Evolutionary conservation across 1,140 invertebrate species (phyloP).

Genomic region (Neoseiulus cucumeris): DNA sequence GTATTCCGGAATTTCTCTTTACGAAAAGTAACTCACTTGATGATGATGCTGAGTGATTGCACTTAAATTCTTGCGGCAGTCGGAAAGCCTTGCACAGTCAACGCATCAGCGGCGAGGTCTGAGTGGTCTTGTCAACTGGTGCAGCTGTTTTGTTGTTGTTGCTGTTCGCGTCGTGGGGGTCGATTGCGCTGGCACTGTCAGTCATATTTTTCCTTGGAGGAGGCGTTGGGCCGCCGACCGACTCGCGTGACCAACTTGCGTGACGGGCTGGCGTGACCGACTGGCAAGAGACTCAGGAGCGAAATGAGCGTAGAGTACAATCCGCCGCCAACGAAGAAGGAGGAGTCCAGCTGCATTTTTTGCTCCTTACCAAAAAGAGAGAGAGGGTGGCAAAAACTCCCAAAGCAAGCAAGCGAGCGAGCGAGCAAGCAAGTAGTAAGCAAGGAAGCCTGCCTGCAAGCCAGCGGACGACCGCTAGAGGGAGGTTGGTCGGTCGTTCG

Average conservation of each 20-base stretch:
- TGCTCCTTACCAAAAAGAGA: constrained; percentile 9
- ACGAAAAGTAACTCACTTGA: too few relatives aligned
- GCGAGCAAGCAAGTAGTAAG: too few relatives aligned
- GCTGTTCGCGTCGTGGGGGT: background rate
- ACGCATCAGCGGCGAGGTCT: too few relatives aligned
- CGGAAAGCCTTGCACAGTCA: too few relatives aligned
- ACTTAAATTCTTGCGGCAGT: too few relatives aligned
- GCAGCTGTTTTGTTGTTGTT: background rate
- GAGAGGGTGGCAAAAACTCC: constrained; percentile 11
- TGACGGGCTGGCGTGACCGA: constrained; percentile 5
- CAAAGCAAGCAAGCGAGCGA: background rate
- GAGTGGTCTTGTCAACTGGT: too few relatives aligned
- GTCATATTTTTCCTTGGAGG: background rate
- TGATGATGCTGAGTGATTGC: too few relatives aligned
- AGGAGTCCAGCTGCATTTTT: constrained; percentile 5
- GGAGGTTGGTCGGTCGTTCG: too few relatives aligned
- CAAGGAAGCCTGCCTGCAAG: too few relatives aligned
- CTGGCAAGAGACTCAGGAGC: background rate
- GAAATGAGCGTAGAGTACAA: constrained; percentile 4
- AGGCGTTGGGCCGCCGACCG: background rate
- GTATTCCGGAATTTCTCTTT: too few relatives aligned
- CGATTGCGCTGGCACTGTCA: background rate
- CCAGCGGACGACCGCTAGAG: too few relatives aligned
- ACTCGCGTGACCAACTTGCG: background rate
- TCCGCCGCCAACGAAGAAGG: background rate